Base-by-base conservation (phyloP, 2,888 invertebrate species). In the Petrolisthes cinctipes region DNA sequence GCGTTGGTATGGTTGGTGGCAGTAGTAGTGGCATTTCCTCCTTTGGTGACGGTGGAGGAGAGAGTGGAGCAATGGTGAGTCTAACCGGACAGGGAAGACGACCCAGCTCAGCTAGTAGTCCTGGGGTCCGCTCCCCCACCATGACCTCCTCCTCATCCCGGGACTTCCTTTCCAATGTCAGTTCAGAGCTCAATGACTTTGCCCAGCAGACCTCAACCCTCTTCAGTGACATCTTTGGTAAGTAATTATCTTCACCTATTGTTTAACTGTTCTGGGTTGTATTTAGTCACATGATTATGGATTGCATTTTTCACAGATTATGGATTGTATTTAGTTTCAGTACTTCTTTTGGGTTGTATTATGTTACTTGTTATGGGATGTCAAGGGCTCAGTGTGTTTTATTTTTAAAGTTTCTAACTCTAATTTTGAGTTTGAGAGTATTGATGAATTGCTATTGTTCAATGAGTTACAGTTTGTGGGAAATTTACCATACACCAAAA, bases 171-270 rank as follows among this genome's bases (percentile, higher is more conserved):
- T 96, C 97, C 89, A 96, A 97, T 92, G 96, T 99, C 92, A 97
- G 97, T 92, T 97, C 96, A 57, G 98, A 99, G 92, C 94, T 99
- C 85, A 98, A 97, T 92, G 97, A 97, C 7, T 95, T 98, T 82
- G 98, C 98, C 37, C 96, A 97, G 0, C 97, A 98, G 91, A 98
- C 98, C 0, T 95, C 97, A 20, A 97, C 96, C 93, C 98, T 98
- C 95, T 97, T 99, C 92, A 97, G 97, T 86, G 98, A 97, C 93
- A 95, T 99, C 92, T 98, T 99, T 93, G 97, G 98, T 92, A 94
- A 93, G 94, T 92, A 37, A 37, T 37, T 2, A 37, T 37, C 37
- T 37, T 37, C 37, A 37, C 37, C 37, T 37, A 1, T 79, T 5
- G 57, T 6, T n/a, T 14, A 56, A 6, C 20, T 57, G 0, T 11